A percentile compares a stretch with the other conserved stretches of the same genome.
Conservation (phyloP, 1,140 invertebrate species). For the Sitophilus oryzae region DNA sequence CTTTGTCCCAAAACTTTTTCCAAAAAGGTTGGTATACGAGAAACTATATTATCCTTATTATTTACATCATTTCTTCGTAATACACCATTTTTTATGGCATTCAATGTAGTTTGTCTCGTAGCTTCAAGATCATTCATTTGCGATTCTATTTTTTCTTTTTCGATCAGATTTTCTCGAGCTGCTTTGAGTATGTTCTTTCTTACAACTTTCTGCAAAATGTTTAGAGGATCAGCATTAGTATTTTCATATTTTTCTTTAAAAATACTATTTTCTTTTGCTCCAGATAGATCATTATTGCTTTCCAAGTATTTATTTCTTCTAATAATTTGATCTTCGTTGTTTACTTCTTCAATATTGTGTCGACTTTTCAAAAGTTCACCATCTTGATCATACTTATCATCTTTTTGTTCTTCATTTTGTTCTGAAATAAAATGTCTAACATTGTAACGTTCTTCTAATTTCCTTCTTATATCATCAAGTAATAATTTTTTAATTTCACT, state of each 20-base stretch:
- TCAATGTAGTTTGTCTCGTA: neutral
- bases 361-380: too few relatives aligned
- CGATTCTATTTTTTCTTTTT: neutral
- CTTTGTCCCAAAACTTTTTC: slow-evolving; percentile 3
- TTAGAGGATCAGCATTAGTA: neutral
- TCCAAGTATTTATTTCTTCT: neutral
- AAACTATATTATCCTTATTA: neutral
- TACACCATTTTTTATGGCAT: neutral
- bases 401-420: too few relatives aligned
- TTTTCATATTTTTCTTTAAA: too few relatives aligned
- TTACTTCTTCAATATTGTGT: neutral
- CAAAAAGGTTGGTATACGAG: neutral
- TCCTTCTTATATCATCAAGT: too few relatives aligned
- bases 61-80: neutral
- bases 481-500: too few relatives aligned
- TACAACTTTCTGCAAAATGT: neutral
- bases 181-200: neutral
- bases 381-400: too few relatives aligned
- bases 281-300: neutral
- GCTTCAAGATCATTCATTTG: neutral
- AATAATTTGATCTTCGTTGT: neutral
- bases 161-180: neutral
- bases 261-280: too few relatives aligned
- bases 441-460: too few relatives aligned
- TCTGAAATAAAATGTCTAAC: too few relatives aligned